These are phyloP conservation scores for Dolichopus griseipennis DNA, from an alignment of 2,888 invertebrate species.

Conservation along the genomic window DNA sequence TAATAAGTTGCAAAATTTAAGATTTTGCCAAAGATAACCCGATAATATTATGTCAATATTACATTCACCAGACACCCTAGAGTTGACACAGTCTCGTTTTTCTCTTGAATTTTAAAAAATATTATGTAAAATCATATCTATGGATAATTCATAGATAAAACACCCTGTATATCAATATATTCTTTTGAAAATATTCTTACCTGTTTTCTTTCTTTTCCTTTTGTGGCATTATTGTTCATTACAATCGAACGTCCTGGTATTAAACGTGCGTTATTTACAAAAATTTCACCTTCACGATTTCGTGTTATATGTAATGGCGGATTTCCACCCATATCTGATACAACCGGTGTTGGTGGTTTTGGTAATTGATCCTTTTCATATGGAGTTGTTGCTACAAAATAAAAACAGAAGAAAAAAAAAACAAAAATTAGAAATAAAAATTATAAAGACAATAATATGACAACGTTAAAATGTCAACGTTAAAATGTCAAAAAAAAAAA, in stretches of 20 bases:
- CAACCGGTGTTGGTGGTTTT: constrained; percentile 40
- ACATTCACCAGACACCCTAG: too few relatives aligned
- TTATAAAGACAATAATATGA: too few relatives aligned
- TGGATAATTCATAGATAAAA: too few relatives aligned
- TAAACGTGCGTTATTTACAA: constrained; percentile 78
- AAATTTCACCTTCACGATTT: constrained; percentile 60
- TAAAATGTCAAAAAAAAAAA: too few relatives aligned
- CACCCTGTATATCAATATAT: not conserved
- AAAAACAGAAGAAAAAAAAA: not conserved
- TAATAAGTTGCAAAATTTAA: too few relatives aligned
- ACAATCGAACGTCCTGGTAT: constrained; percentile 59
- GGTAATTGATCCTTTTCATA: constrained; percentile 3
- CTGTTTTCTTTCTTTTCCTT: constrained; percentile 57
- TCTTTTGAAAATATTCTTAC: constrained; percentile 38
- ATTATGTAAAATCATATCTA: too few relatives aligned
- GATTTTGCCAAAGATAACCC: too few relatives aligned
- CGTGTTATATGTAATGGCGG: constrained; percentile 78
- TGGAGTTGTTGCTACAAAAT: not conserved
- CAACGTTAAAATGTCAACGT: too few relatives aligned
- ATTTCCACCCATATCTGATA: constrained; percentile 74
- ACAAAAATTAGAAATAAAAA: not conserved
- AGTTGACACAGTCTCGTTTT: too few relatives aligned
- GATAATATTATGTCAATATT: too few relatives aligned
- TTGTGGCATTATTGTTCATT: constrained; percentile 50
- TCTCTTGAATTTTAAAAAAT: too few relatives aligned